phyloP scores from a whole-genome alignment of 2,113 vertebrate genomes.

The Crotophaga sulcirostris region DNA sequence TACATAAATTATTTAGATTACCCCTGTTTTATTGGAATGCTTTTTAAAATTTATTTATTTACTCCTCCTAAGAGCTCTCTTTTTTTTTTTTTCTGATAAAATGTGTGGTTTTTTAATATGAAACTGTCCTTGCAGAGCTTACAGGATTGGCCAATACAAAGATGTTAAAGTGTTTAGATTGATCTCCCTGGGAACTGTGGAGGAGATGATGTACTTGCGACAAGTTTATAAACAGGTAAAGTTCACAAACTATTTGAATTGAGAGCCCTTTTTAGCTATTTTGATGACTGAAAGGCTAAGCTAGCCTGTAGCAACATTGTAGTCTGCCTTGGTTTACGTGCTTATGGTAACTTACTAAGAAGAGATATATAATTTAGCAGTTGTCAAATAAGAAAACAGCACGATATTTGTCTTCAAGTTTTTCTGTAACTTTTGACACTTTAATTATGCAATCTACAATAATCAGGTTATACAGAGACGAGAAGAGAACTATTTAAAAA shows the following conservation, averaged over 20 bases:
- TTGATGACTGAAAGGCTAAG: neutral
- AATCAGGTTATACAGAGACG: neutral
- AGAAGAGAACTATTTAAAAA: neutral
- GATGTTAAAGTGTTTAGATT: conserved; percentile 93
- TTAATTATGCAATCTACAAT: neutral
- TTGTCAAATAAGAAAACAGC: neutral
- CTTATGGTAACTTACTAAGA: neutral
- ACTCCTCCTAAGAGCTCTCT: neutral
- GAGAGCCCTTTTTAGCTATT: neutral
- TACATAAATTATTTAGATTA: neutral
- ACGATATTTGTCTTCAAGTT: neutral
- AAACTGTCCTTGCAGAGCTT: conserved; percentile 77
- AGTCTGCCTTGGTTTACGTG: neutral
- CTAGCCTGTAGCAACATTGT: neutral
- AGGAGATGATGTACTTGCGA: conserved; percentile 94
- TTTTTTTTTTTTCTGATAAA: neutral
- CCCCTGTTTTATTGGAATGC: neutral
- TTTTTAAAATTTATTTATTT: neutral
- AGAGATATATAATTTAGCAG: neutral
- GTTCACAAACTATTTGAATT: neutral
- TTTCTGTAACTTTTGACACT: neutral
- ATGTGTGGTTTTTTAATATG: neutral
- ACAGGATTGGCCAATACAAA: conserved; percentile 93
- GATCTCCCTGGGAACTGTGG: conserved; percentile 94
- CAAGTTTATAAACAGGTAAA: conserved; percentile 97